These are phyloP conservation scores for Ectemnius cavifrons DNA, from an alignment of 2,888 invertebrate species.

Conservation along the genomic window DNA sequence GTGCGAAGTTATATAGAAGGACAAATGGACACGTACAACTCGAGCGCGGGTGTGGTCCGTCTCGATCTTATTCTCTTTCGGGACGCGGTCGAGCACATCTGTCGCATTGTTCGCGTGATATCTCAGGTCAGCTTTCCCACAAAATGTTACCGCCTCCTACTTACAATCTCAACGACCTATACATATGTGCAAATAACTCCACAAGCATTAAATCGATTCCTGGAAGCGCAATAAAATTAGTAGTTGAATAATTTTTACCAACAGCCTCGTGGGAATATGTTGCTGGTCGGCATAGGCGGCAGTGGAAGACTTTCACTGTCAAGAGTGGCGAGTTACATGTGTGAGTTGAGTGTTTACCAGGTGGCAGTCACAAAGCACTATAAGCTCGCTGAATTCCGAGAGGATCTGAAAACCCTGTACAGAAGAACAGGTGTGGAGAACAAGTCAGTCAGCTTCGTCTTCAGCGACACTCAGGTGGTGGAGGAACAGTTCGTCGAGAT, in stretches of 20 bases:
- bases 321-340: slow-evolving; percentile 88
- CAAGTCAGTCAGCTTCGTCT: slow-evolving; percentile 88
- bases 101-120: slow-evolving; percentile 89
- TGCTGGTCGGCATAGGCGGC: slow-evolving; percentile 92
- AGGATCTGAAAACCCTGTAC: slow-evolving; percentile 89
- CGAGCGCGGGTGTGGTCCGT: slow-evolving; percentile 86
- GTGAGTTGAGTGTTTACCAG: slow-evolving; percentile 88
- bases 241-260: neutral
- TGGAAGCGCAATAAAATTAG: neutral
- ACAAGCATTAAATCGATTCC: neutral
- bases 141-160: neutral
- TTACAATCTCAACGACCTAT: too few species aligned
- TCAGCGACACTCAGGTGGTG: slow-evolving; percentile 91
- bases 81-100: slow-evolving; percentile 92
- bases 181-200: neutral
- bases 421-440: slow-evolving; percentile 86
- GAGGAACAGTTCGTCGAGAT: slow-evolving; percentile 93
- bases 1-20: slow-evolving; percentile 80
- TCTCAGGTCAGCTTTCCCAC: slow-evolving; percentile 80
- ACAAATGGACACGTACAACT: slow-evolving; percentile 89
- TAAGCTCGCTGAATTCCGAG: slow-evolving; percentile 86
- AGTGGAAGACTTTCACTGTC: slow-evolving; percentile 91
- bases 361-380: slow-evolving; percentile 90
- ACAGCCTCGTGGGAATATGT: slow-evolving; percentile 88
- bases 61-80: slow-evolving; percentile 92